Percentiles rank a stretch among this genome's conserved stretches.
phyloP scores from a whole-genome alignment of 2,113 vertebrate genomes.

The Microtus pennsylvanicus region DNA sequence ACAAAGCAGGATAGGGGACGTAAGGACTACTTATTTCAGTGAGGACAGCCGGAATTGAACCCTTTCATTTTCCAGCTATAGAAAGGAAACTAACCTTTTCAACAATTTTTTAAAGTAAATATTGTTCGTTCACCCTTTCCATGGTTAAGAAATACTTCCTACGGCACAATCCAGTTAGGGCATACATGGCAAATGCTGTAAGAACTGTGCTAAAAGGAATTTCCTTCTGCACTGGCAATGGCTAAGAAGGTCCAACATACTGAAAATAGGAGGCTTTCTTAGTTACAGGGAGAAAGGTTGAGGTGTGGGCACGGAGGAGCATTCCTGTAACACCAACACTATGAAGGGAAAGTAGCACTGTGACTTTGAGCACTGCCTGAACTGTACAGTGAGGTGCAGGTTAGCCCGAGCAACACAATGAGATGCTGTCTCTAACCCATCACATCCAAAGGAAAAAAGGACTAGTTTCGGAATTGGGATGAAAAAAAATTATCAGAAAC shows the following conservation, averaged over 20 bases:
- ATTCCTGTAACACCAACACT: neutral
- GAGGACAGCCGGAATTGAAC: neutral
- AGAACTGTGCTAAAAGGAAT: neutral
- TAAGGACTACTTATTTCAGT: neutral
- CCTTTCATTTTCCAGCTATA: neutral
- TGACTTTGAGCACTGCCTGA: neutral
- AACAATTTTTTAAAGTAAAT: neutral
- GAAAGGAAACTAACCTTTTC: neutral
- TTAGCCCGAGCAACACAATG: neutral
- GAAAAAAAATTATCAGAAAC: conserved; percentile 26
- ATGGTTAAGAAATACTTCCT: neutral
- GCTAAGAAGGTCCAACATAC: neutral
- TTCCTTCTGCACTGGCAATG: neutral
- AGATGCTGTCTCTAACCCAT: neutral
- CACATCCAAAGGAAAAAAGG: neutral
- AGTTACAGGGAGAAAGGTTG: neutral
- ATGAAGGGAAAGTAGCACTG: neutral
- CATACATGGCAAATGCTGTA: neutral
- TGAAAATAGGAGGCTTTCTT: neutral
- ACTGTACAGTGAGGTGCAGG: neutral
- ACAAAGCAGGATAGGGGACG: neutral
- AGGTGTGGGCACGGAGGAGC: no score
- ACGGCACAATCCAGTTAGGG: neutral
- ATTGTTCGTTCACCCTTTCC: neutral
- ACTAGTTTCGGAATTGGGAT: conserved; percentile 2